Evolutionary conservation across 2,888 invertebrate genomes (phyloP).

Genomic region (Amphipoea lucens): DNA sequence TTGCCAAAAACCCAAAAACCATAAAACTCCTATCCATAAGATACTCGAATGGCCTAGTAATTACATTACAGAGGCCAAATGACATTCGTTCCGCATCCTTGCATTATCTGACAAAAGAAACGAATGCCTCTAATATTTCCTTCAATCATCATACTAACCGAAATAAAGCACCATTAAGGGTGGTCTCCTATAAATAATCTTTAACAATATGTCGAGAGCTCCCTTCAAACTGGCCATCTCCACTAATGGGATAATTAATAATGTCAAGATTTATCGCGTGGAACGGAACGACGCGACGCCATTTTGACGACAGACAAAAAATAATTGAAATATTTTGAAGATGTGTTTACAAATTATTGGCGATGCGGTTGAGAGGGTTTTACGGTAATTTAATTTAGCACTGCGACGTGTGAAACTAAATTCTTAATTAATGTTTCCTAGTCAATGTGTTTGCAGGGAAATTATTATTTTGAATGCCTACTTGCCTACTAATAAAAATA

Average conservation of each 20-base stretch:
- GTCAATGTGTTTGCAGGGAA: background rate
- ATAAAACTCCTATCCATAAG: background rate
- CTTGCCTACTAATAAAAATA: too few species aligned
- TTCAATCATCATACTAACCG: background rate
- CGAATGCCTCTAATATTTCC: conserved; percentile 13
- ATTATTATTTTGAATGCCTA: too few species aligned
- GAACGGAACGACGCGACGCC: conserved; percentile 66
- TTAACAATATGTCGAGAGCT: conserved; percentile 59
- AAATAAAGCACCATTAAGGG: conserved; percentile 47
- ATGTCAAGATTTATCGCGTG: conserved; percentile 71
- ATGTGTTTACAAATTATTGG: conserved; percentile 40
- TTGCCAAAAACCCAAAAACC: background rate
- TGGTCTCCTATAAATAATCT: conserved; percentile 63
- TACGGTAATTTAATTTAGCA: conserved; percentile 46
- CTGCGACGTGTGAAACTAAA: conserved; percentile 10
- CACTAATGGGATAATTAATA: conserved; percentile 71
- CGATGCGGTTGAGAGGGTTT: conserved; percentile 29
- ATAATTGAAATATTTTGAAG: conserved; percentile 48
- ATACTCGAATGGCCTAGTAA: background rate
- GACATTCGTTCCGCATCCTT: background rate
- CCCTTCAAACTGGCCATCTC: conserved; percentile 53
- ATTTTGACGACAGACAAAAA: conserved; percentile 50
- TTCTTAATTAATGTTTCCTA: background rate
- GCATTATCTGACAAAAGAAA: background rate
- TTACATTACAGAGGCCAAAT: background rate